Percentiles rank a stretch among this genome's conserved stretches.
phyloP scores from a whole-genome alignment of 2,797 vertebrate species.

The Bradypus variegatus region DNA sequence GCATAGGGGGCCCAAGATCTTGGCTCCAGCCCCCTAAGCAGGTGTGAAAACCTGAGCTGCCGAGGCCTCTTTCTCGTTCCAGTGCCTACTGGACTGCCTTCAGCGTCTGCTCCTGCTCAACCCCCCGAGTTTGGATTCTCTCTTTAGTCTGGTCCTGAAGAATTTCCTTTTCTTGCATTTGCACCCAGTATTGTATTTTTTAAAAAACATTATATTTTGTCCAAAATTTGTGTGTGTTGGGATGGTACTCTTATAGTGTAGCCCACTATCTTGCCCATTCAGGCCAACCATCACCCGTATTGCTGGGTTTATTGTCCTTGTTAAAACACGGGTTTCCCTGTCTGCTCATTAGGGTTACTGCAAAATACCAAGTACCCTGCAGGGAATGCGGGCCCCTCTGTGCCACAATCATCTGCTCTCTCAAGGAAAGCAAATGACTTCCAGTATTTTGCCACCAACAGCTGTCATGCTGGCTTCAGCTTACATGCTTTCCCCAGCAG shows the following conservation, averaged over 20 bases:
- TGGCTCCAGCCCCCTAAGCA: background rate
- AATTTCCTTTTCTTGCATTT: background rate
- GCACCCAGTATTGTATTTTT: background rate
- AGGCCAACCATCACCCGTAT: accelerated
- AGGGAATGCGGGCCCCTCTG: background rate
- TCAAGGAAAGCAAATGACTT: background rate
- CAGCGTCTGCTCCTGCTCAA: background rate
- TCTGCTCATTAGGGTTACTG: background rate
- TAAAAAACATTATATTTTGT: background rate
- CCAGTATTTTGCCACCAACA: background rate
- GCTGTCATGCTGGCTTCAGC: background rate
- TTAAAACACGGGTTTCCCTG: accelerated
- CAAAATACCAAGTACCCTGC: background rate
- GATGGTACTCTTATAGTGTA: too few species aligned
- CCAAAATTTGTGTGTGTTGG: background rate
- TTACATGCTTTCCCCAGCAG: background rate
- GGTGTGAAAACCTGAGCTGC: background rate
- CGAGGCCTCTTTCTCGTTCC: background rate
- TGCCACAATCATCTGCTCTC: background rate
- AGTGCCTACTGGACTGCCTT: accelerated
- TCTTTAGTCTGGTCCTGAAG: background rate
- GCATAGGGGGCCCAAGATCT: background rate
- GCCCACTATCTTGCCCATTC: background rate
- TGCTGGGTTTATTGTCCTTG: background rate
- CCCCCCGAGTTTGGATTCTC: background rate